Conservation (phyloP, 2,888 invertebrate genomes). For the Deroplatys truncata region DNA sequence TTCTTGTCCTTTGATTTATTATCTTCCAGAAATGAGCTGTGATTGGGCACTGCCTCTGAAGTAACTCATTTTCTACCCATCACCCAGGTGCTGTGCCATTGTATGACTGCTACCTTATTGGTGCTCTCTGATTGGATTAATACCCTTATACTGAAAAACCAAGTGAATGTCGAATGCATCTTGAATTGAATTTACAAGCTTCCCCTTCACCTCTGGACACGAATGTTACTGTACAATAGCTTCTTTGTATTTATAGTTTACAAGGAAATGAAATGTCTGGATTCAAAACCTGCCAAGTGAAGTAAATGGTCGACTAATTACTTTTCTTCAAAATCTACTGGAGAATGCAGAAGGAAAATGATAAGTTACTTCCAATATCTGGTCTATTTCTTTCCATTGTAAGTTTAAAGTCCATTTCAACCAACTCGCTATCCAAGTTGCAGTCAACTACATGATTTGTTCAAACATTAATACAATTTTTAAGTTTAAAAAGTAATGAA, state of each 20-base stretch:
- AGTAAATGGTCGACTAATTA: too few species aligned
- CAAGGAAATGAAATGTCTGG: too few species aligned
- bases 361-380: too few species aligned
- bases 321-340: too few species aligned
- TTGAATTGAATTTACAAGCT: background rate
- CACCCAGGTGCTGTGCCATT: conserved; percentile 21
- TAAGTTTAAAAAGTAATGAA: too few species aligned
- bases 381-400: too few species aligned
- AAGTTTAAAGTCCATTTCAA: too few species aligned
- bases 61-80: conserved; percentile 17
- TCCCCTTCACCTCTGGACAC: background rate
- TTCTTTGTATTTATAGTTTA: background rate
- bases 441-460: too few species aligned
- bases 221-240: background rate
- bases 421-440: too few species aligned
- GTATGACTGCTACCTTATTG: conserved; percentile 5
- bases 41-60: conserved; percentile 7
- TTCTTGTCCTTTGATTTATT: background rate
- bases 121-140: conserved; percentile 1
- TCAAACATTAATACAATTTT: too few species aligned
- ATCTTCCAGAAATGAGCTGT: conserved; percentile 24
- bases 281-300: too few species aligned
- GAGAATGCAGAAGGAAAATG: too few species aligned
- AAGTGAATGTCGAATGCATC: background rate
- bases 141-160: background rate